Evolutionary conservation across 1,140 invertebrate genomes (phyloP).

Genomic region (Drosophila novamexicana): DNA sequence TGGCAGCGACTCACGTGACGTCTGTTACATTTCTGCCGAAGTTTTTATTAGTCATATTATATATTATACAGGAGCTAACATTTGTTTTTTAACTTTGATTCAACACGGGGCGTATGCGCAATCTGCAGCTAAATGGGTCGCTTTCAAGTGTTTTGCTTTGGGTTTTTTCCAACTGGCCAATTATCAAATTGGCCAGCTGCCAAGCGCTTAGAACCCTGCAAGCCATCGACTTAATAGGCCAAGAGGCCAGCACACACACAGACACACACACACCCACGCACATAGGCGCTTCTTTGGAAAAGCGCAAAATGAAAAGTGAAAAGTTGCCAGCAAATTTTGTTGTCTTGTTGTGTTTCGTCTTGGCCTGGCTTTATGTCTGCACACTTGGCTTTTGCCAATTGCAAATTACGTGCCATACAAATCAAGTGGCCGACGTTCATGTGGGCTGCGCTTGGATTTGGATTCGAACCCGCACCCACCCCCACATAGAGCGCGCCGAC

Average conservation of each 20-base stretch:
- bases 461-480: not conserved
- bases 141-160: slow-evolving; percentile 23
- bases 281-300: slow-evolving; percentile 48
- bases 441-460: slow-evolving; percentile 39
- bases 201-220: slow-evolving; percentile 56
- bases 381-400: slow-evolving; percentile 73
- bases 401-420: slow-evolving; percentile 83
- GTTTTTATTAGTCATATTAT: slow-evolving; percentile 46
- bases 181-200: slow-evolving; percentile 54
- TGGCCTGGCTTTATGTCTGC: slow-evolving; percentile 41
- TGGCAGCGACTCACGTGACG: slow-evolving; percentile 66
- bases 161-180: slow-evolving; percentile 48
- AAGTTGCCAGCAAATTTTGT: slow-evolving; percentile 60
- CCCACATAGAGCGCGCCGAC: slow-evolving; percentile 23
- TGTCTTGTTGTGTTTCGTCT: slow-evolving; percentile 17
- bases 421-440: slow-evolving; percentile 58
- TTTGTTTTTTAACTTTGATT: slow-evolving; percentile 40
- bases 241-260: slow-evolving; percentile 60
- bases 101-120: slow-evolving; percentile 64
- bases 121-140: slow-evolving; percentile 72
- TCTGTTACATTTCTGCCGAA: slow-evolving; percentile 59
- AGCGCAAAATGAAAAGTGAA: slow-evolving; percentile 83
- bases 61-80: too few species aligned
- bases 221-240: slow-evolving; percentile 76
- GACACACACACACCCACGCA: slow-evolving; percentile 30